Evolutionary conservation across 1,140 invertebrate genomes (phyloP).

Genomic region (Heliconius eleuchia): DNA sequence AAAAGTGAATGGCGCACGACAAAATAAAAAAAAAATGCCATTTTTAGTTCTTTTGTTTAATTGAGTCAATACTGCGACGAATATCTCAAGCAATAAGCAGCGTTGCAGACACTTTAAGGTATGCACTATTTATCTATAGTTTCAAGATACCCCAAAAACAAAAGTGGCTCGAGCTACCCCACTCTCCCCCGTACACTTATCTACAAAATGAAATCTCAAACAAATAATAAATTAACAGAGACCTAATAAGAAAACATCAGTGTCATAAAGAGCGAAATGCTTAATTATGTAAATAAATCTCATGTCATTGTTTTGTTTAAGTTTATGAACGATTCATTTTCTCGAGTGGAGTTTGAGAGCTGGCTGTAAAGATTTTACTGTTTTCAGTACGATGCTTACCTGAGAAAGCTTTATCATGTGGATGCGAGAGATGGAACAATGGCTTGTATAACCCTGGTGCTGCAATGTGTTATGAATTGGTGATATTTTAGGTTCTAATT

Average conservation of each 20-base stretch:
- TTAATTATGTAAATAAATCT: constrained; percentile 56
- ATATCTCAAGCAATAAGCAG: no score
- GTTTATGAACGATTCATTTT: constrained; percentile 60
- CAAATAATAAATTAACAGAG: constrained; percentile 4
- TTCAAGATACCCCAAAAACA: no score
- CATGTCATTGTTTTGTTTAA: constrained; percentile 52
- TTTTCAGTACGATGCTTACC: constrained; percentile 32
- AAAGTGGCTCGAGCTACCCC: no score
- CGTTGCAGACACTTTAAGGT: no score
- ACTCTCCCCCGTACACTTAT: neutral
- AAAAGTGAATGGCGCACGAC: no score
- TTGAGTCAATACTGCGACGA: no score
- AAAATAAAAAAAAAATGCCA: no score
- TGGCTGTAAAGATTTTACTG: constrained; percentile 51
- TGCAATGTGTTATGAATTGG: neutral
- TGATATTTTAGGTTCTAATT: neutral
- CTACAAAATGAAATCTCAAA: neutral
- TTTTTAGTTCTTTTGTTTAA: no score
- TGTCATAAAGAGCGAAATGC: constrained; percentile 29
- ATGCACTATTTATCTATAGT: no score
- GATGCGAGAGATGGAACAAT: constrained; percentile 21
- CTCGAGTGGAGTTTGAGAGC: constrained; percentile 45
- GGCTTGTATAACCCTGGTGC: constrained; percentile 2
- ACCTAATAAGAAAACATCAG: constrained; percentile 23
- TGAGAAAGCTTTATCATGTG: constrained; percentile 29